Evolutionary conservation across 2,113 vertebrate species (phyloP).

Genomic region (Gavia stellata): DNA sequence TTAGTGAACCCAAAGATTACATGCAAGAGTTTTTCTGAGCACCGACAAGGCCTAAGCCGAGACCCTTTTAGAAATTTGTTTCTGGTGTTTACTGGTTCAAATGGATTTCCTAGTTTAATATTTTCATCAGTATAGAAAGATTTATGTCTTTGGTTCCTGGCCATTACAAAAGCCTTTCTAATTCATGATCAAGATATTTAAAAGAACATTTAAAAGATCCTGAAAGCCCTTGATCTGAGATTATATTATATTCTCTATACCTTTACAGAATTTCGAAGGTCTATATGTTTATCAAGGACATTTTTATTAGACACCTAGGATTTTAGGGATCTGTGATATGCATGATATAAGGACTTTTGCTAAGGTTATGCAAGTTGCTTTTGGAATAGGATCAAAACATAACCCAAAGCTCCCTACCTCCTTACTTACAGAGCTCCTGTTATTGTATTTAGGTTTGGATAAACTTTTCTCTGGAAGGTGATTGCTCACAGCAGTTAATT

Average conservation of each 20-base stretch:
- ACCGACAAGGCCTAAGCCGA: background rate
- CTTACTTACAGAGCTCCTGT: slow-evolving; percentile 75
- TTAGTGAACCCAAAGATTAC: background rate
- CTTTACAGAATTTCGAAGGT: slow-evolving; percentile 44
- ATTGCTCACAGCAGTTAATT: slow-evolving; percentile 76
- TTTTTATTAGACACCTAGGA: slow-evolving; percentile 75
- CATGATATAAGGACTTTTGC: slow-evolving; percentile 71
- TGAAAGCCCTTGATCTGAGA: slow-evolving; percentile 44
- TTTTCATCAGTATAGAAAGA: slow-evolving; percentile 5
- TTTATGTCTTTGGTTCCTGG: background rate
- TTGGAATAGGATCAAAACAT: slow-evolving; percentile 85
- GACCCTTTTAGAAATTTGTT: background rate
- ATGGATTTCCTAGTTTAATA: background rate
- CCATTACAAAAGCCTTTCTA: slow-evolving; percentile 19
- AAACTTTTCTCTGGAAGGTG: slow-evolving; percentile 82
- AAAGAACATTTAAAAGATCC: background rate
- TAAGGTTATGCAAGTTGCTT: slow-evolving; percentile 78
- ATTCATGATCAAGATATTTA: slow-evolving; percentile 5
- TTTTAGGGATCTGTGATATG: slow-evolving; percentile 65
- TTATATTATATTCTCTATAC: slow-evolving; percentile 9
- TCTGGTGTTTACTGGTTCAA: background rate
- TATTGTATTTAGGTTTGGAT: slow-evolving; percentile 87
- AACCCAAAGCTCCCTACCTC: slow-evolving; percentile 69
- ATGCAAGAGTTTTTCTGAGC: background rate
- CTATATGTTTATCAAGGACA: slow-evolving; percentile 67